Base-by-base conservation (phyloP, 1,140 invertebrate genomes). In the Neocloeon triangulifer region DNA sequence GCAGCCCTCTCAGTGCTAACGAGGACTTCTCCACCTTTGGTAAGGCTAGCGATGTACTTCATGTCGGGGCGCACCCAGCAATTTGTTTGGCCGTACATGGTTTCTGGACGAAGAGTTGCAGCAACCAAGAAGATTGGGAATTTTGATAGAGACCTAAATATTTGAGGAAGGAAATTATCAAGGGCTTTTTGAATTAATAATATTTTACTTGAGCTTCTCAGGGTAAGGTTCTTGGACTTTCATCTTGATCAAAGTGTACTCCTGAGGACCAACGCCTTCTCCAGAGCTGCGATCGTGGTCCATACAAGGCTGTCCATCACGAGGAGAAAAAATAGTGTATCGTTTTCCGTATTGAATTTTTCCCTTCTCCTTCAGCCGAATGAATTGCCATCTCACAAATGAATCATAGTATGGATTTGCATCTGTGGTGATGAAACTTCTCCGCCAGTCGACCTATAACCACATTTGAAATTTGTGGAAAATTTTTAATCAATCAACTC, bases 81-180 rank as follows among this genome's bases (percentile, higher is more conserved):
- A 50, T 98, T 99, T 0, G 95, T 99, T 60, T 98, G 95, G 2
- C 95, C 95, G 52, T 96, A 99, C 94, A 99, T 98, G 1, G 95
- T 99, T 59, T 99, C 95, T 8, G 94, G 92, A 39, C 92, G 59
- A 5, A 99, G 55, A 12, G 95, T 99, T n/a, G 89, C 95, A 23
- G 92, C 91, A 9, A 98, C 88, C 28, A 98, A 61, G 51, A 58
- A 94, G 15, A 95, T 62, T 6, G 62, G n/a, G n/a, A n/a, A n/a
- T n/a, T n/a, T n/a, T n/a, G n/a, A n/a, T n/a, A n/a, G n/a, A n/a
- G n/a, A n/a, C n/a, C n/a, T n/a, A n/a, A n/a, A n/a, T n/a, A n/a
- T n/a, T n/a, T n/a, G n/a, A n/a, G n/a, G n/a, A n/a, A n/a, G n/a
- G n/a, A n/a, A n/a, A n/a, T n/a, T n/a, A n/a, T n/a, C n/a, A n/a